Evolutionary conservation across 2,888 invertebrate genomes (phyloP).

Genomic region (Caenorhabditis japonica): DNA sequence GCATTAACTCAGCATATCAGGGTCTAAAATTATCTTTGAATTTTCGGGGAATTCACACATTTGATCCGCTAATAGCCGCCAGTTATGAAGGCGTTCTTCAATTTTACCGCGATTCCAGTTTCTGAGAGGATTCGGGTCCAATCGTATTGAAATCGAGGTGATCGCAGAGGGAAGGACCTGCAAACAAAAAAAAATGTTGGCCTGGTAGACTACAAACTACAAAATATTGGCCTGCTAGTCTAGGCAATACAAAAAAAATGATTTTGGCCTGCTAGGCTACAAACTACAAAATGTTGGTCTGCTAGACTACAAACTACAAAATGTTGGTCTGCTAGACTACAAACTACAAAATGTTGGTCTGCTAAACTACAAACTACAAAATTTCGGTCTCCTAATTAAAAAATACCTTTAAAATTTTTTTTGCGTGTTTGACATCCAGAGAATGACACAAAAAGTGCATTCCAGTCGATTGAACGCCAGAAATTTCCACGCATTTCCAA

Average conservation of each 20-base stretch:
- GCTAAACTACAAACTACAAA: no score
- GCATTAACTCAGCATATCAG: constrained; percentile 28
- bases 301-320: no score
- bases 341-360: neutral
- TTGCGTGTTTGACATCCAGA: constrained; percentile 14
- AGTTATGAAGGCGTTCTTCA: constrained; percentile 21
- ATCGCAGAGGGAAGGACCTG: constrained; percentile 34
- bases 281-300: neutral
- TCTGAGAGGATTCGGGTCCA: constrained; percentile 40
- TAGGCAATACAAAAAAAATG: neutral
- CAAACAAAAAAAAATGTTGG: constrained; percentile 7
- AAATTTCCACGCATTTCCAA: constrained; percentile 45
- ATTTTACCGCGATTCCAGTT: constrained; percentile 22
- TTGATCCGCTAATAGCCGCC: constrained; percentile 6
- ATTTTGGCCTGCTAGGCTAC: no score
- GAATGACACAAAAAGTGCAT: constrained; percentile 39
- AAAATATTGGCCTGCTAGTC: no score
- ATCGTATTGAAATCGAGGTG: constrained; percentile 21
- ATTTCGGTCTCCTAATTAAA: neutral
- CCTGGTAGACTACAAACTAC: no score
- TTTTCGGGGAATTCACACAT: constrained; percentile 43
- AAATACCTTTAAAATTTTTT: constrained; percentile 27
- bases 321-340: no score
- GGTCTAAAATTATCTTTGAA: constrained; percentile 27
- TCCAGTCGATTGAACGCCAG: constrained; percentile 14